A percentile compares a stretch with the other conserved stretches of the same genome.
phyloP scores from a whole-genome alignment of 37 sponge, comb jelly and placozoan species.

The Amphimedon queenslandica region DNA sequence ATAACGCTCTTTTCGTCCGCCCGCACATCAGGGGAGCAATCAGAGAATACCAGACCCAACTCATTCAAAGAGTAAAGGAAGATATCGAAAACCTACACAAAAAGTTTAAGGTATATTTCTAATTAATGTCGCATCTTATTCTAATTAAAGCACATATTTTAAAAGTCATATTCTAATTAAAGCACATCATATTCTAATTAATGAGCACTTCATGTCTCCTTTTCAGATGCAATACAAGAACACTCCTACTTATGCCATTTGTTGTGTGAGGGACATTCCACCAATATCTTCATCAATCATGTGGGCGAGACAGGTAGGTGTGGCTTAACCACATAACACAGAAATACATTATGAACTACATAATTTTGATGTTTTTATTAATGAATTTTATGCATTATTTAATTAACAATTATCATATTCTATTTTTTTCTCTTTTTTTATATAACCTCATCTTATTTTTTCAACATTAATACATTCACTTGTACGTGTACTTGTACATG shows the following conservation, averaged over 20 bases:
- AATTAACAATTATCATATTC: too few species aligned
- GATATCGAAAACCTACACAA: constrained; percentile 96
- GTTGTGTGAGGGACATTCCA: constrained; percentile 81
- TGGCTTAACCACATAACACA: background rate
- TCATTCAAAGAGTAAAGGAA: constrained; percentile 97
- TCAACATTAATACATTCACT: background rate
- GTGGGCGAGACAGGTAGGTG: constrained; percentile 94
- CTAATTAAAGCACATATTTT: too few species aligned
- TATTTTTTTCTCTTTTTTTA: too few species aligned
- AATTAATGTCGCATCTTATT: too few species aligned
- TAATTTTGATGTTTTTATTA: too few species aligned
- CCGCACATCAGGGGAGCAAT: constrained; percentile 98
- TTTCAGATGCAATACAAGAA: constrained; percentile 83
- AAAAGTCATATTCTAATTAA: too few species aligned
- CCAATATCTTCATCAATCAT: constrained; percentile 97
- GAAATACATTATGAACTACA: background rate
- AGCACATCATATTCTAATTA: background rate
- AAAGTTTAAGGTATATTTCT: constrained; percentile 97
- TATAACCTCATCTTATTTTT: background rate
- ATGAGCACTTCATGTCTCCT: background rate
- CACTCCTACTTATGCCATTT: constrained; percentile 72
- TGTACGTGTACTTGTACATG: background rate
- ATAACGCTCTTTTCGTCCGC: constrained; percentile 97
- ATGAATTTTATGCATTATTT: too few species aligned
- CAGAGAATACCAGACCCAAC: constrained; percentile 97